Base-by-base conservation (phyloP, 2,888 invertebrate genomes). In the Onthophagus sagittarius region DNA sequence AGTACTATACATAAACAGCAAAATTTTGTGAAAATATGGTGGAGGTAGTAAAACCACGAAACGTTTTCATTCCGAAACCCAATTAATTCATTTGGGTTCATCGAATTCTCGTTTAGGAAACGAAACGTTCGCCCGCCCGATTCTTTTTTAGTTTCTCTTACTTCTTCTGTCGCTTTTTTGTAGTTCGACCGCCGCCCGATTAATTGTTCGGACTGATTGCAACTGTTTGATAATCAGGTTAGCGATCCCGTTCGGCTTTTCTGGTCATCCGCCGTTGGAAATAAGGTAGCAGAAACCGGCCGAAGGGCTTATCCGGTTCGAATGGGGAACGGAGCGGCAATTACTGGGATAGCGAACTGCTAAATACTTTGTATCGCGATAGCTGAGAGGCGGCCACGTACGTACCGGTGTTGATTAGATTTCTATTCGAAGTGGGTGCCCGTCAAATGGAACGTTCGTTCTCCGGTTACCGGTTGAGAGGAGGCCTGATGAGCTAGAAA, bases 371-470 rank as follows among this genome's bases (percentile, higher is more conserved):
- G 67, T 67, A 67, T 67, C 67, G 67, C 67, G 13, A 32, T 31
- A 67, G 67, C 31, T 23, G n/a, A 31, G 32, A 23, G 31, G 70
- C 70, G 67, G 74, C 63, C 62, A 70, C 73, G 63, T 73, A 70
- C 63, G 73, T 69, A 70, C 63, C 62, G 63, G 73, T 73, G 73
- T 70, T 73, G 73, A 73, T 73, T 73, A 73, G 70, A 73, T 73
- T 73, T 73, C 70, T 63, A 63, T 69, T 63, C 63, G 63, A 33
- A 70, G 63, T 32, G 70, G 63, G 71, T 53, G 39, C 39, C 39
- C 11, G 39, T 53, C 39, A 53, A 11, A 53, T 53, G 39, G 39
- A 53, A 53, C 39, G 39, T 4, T 53, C 39, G 39, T 53, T 53
- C 39, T 53, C 39, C 39, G 39, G 39, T 31, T 31, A 67, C 23